Percentiles rank a stretch among this genome's conserved stretches.
Conservation (phyloP, 2,888 invertebrate species). For the Atrina japonica region DNA sequence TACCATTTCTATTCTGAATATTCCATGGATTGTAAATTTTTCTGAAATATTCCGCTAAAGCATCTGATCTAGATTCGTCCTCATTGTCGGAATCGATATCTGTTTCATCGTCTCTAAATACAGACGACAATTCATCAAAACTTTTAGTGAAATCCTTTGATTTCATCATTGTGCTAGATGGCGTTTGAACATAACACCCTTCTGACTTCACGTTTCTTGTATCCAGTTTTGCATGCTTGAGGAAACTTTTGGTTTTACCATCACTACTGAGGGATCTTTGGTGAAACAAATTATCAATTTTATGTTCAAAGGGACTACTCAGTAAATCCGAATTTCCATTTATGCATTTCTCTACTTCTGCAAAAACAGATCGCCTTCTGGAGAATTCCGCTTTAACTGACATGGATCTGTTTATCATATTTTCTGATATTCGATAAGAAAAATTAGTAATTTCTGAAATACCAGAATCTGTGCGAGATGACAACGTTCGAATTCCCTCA, state of each 20-base stretch:
- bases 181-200: conserved; percentile 1
- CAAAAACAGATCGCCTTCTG: conserved; percentile 8
- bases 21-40: conserved; percentile 37
- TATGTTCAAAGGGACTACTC: too few relatives aligned
- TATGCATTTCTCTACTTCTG: not conserved
- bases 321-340: too few relatives aligned
- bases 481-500: conserved; percentile 28
- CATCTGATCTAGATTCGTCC: conserved; percentile 5
- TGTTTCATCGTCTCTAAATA: not conserved
- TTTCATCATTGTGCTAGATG: not conserved
- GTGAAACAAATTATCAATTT: too few relatives aligned
- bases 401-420: not conserved
- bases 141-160: too few relatives aligned
- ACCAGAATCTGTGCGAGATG: not conserved
- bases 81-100: conserved; percentile 2
- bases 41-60: conserved; percentile 6
- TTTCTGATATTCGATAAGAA: conserved; percentile 8
- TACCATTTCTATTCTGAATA: conserved; percentile 48
- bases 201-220: conserved; percentile 33
- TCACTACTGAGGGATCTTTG: too few relatives aligned
- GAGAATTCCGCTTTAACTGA: conserved; percentile 12
- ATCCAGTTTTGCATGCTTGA: too few relatives aligned
- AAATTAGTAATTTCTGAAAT: not conserved
- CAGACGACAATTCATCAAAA: conserved; percentile 6
- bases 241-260: too few relatives aligned